Conservation (phyloP, 2,113 vertebrate genomes). For the Onychorhynchus coronatus region DNA sequence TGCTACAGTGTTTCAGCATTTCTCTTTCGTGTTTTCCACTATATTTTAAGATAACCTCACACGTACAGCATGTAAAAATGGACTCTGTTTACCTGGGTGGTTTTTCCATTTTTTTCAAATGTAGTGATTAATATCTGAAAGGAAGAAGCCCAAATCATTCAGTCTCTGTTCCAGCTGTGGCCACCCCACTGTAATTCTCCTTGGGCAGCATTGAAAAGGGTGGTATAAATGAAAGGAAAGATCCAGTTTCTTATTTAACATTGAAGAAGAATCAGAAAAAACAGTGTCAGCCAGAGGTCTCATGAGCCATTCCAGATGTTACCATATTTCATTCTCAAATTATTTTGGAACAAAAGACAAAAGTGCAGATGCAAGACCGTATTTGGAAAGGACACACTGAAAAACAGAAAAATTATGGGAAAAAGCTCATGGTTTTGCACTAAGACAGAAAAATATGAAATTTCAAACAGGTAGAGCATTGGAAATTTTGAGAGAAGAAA, state of each 20-base stretch:
- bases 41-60: neutral
- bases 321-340: neutral
- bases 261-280: constrained; percentile 36
- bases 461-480: neutral
- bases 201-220: neutral
- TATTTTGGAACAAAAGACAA: neutral
- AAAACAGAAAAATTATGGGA: neutral
- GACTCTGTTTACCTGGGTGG: accelerated
- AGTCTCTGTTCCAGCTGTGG: neutral
- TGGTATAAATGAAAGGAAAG: neutral
- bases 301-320: neutral
- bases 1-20: neutral
- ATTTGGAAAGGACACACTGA: neutral
- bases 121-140: neutral
- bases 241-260: neutral
- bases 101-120: neutral
- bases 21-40: neutral
- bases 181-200: neutral
- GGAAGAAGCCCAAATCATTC: neutral
- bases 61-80: neutral
- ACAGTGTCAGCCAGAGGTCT: neutral
- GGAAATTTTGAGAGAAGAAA: neutral
- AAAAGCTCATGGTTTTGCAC: neutral
- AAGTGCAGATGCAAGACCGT: neutral
- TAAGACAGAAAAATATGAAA: neutral